phyloP scores from a whole-genome alignment of 2,888 invertebrate genomes.

The Junonia oenone region DNA sequence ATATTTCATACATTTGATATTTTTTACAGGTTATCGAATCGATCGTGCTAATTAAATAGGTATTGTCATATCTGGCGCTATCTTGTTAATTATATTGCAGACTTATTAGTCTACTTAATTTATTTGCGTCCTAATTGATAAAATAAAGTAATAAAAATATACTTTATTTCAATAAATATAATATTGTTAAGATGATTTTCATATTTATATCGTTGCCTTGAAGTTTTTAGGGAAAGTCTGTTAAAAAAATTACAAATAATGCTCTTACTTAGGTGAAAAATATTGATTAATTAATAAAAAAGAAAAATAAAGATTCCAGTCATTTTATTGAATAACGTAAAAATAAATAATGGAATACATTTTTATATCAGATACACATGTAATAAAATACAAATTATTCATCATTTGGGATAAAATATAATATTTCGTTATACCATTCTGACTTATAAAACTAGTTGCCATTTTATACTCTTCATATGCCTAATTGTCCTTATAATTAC shows the following conservation, averaged over 20 bases:
- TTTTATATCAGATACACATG: neutral
- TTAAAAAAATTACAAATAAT: no score
- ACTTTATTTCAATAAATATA: no score
- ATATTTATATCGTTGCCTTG: no score
- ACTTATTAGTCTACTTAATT: conserved; percentile 5
- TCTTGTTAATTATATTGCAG: conserved; percentile 5
- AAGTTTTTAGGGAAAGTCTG: no score
- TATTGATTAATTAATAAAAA: neutral
- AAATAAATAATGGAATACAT: neutral
- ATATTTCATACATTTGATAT: neutral
- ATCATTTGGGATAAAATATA: conserved; percentile 4
- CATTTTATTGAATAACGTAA: neutral
- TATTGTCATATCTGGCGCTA: neutral
- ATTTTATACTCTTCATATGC: conserved; percentile 28
- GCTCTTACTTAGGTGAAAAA: no score
- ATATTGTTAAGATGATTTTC: neutral
- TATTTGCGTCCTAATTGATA: conserved; percentile 11
- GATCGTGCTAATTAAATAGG: neutral
- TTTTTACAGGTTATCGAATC: neutral
- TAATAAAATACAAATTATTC: neutral
- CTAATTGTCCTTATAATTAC: conserved; percentile 15
- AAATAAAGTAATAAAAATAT: neutral
- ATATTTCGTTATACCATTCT: conserved; percentile 8
- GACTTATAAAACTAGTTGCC: conserved; percentile 12
- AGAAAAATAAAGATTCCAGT: neutral